phyloP scores from a whole-genome alignment of 2,113 vertebrate genomes.

The Phalacrocorax aristotelis region DNA sequence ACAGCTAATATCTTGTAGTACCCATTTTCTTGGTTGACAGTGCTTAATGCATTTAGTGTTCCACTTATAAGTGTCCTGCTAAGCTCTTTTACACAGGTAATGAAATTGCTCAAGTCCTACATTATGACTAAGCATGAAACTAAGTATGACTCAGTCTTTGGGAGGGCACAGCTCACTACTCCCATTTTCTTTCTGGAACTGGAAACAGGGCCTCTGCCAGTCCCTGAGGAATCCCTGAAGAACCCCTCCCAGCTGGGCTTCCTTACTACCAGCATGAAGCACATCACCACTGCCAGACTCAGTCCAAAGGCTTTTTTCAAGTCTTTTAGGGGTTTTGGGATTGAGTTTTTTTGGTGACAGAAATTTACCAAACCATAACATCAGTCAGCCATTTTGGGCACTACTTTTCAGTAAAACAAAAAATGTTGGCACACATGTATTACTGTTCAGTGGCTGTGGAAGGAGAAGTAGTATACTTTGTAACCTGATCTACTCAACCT shows the following conservation, averaged over 20 bases:
- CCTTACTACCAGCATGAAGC: background rate
- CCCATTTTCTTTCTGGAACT: background rate
- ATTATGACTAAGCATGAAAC: background rate
- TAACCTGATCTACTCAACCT: background rate
- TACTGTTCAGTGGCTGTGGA: background rate
- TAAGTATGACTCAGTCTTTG: background rate
- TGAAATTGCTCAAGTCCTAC: background rate
- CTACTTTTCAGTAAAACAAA: background rate
- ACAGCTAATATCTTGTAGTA: background rate
- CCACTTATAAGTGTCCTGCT: background rate
- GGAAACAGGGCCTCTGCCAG: background rate
- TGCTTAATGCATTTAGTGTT: background rate
- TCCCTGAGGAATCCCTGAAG: background rate
- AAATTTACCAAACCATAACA: background rate
- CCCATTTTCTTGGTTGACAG: background rate
- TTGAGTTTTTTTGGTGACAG: background rate
- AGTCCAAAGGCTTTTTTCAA: background rate
- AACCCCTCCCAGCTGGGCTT: background rate
- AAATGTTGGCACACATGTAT: background rate
- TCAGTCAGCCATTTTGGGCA: background rate
- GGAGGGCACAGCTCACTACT: background rate
- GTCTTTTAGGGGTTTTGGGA: fast-evolving
- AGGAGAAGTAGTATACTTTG: background rate
- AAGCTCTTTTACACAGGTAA: background rate
- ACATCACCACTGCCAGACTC: background rate